A percentile compares a stretch with the other conserved stretches of the same genome.
Conservation (phyloP, 2,888 invertebrate species). For the Folsomia candida region DNA sequence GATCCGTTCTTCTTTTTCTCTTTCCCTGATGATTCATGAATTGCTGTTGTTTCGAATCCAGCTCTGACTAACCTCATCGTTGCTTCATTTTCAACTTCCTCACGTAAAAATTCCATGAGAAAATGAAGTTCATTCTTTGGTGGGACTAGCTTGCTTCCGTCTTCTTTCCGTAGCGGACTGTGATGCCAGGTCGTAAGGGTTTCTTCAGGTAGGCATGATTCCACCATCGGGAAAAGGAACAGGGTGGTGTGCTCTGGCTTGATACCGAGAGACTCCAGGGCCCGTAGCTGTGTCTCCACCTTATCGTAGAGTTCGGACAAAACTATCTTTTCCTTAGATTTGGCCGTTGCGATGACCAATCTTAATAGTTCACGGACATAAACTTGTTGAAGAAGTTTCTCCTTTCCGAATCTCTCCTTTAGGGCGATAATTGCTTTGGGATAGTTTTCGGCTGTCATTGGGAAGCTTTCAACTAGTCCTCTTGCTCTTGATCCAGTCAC, state of each 20-base stretch:
- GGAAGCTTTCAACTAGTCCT: constrained; percentile 44
- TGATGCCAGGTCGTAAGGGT: neutral
- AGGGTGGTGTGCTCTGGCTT: too few relatives aligned
- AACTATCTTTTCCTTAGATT: too few relatives aligned
- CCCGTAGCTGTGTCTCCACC: neutral
- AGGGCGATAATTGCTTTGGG: constrained; percentile 47
- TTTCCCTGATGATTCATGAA: too few relatives aligned
- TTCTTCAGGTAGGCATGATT: neutral
- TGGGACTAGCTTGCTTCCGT: neutral
- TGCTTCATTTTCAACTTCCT: too few relatives aligned
- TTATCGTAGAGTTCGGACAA: neutral
- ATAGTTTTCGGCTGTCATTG: constrained; percentile 48
- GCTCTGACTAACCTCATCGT: too few relatives aligned
- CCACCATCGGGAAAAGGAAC: too few relatives aligned
- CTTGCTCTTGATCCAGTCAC: too few relatives aligned
- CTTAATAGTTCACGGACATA: neutral
- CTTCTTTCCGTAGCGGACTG: neutral
- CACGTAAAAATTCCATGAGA: too few relatives aligned
- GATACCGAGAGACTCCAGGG: neutral
- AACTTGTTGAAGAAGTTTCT: too few relatives aligned
- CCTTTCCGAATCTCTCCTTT: too few relatives aligned
- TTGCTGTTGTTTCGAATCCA: too few relatives aligned
- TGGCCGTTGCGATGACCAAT: neutral
- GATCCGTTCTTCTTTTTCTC: too few relatives aligned
- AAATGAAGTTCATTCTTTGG: neutral